Conservation (phyloP, 2,797 vertebrate genomes). For the Semaprochilodus insignis region DNA sequence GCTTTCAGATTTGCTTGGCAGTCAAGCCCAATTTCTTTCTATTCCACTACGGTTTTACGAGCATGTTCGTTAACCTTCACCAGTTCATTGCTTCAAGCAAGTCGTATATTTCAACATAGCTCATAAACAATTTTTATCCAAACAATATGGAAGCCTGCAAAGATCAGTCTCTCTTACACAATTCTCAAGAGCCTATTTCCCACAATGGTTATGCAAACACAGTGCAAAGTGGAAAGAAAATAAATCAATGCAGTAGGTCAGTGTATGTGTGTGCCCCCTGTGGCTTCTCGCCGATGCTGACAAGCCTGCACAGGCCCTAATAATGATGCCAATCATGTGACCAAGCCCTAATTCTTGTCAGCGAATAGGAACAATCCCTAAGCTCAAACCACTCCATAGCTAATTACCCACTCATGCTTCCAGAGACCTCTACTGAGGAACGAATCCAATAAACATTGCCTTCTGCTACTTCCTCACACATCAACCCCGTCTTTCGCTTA, state of each 20-base stretch:
- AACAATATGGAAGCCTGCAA: neutral
- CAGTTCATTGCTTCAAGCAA: neutral
- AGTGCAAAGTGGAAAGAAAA: neutral
- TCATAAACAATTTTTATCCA: neutral
- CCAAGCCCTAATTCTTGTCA: slow-evolving; percentile 25
- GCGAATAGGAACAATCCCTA: slow-evolving; percentile 31
- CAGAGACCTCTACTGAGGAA: slow-evolving; percentile 11
- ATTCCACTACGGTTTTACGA: neutral
- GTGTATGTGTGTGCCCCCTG: slow-evolving; percentile 28
- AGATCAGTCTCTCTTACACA: neutral
- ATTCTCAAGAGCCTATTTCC: neutral
- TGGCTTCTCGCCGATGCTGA: slow-evolving; percentile 51
- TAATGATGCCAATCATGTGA: slow-evolving; percentile 51
- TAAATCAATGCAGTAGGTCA: slow-evolving; percentile 17
- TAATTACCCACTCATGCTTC: slow-evolving; percentile 13
- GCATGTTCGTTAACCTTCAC: neutral
- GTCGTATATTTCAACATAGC: neutral
- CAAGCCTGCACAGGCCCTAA: slow-evolving; percentile 63
- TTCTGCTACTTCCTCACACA: neutral
- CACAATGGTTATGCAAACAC: slow-evolving; percentile 2
- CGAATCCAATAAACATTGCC: neutral
- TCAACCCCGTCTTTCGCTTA: neutral
- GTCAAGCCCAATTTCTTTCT: neutral
- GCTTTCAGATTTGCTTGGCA: neutral
- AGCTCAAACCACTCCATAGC: neutral